Evolutionary conservation across 2,797 vertebrate genomes (phyloP), one percentile per base, ranked within the genome.

Genomic region (Intellagama lesueurii): DNA sequence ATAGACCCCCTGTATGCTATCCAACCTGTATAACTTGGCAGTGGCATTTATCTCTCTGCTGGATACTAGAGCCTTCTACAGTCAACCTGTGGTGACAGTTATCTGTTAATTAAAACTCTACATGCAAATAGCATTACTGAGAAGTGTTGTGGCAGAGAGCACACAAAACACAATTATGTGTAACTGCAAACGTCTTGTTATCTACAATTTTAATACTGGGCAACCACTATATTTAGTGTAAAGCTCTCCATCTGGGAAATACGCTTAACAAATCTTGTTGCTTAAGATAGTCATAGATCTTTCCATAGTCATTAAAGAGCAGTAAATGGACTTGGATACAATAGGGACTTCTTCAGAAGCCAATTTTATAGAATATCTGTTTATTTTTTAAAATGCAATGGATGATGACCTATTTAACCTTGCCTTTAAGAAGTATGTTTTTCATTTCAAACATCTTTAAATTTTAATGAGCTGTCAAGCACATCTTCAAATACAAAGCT

Each of bases 61-160:
- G 97, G 97, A 96, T 94, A 91, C 5, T 91, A 87, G 88, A 96
- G 96, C 94, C 93, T 97, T 97, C 96, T 95, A 94, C 90, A 97
- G 96, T 95, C 95, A 96, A 96, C 97, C 97, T 96, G 96, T 91
- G 96, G 97, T 85, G 97, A 96, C 96, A 96, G 96, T 96, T 97
- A 95, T 96, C 95, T 96, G 97, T 97, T 97, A 97, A 97, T 98
- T 97, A 98, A 97, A 97, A 96, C 95, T 94, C 96, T 90, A 95
- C 95, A 95, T 95, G 95, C 95, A 97, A 96, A 97, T 49, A 92
- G 92, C 82, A 77, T 92, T 88, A 95, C 91, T 91, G 93, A 94
- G 95, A 96, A 93, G 90, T 86, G 86, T 69, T 91, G 73, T 75
- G 91, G 90, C 77, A 87, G 52, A 93, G 88, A 91, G 88, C 90